A percentile compares a stretch with the other conserved stretches of the same genome.
These are phyloP conservation scores for Halichoeres trimaculatus DNA, from an alignment of 2,113 vertebrate genomes.

Conservation along the genomic window DNA sequence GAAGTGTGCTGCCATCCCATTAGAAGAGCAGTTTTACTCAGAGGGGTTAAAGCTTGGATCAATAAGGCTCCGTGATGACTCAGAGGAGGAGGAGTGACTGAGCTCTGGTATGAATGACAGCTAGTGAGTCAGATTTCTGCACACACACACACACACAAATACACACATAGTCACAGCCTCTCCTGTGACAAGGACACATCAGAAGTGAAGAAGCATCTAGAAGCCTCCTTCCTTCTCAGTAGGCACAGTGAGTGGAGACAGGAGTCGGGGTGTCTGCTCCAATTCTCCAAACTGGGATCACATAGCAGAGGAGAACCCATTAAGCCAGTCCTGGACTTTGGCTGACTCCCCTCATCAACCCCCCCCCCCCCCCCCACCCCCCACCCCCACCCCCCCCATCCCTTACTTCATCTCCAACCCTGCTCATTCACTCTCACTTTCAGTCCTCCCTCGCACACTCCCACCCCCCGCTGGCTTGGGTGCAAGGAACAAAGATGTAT, in stretches of 20 bases:
- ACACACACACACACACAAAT: too few relatives aligned
- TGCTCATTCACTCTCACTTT: slow-evolving; percentile 20
- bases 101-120: slow-evolving; percentile 45
- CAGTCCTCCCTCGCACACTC: slow-evolving; percentile 61
- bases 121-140: slow-evolving; percentile 50
- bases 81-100: slow-evolving; percentile 28
- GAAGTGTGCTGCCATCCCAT: neutral
- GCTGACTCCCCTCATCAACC: slow-evolving; percentile 82
- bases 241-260: slow-evolving; percentile 51
- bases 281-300: slow-evolving; percentile 76
- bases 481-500: slow-evolving; percentile 83
- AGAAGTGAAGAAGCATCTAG: slow-evolving; percentile 6
- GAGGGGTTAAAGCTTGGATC: slow-evolving; percentile 19
- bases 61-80: slow-evolving; percentile 47
- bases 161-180: slow-evolving; percentile 46
- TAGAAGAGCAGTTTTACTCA: slow-evolving; percentile 23
- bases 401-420: too few relatives aligned
- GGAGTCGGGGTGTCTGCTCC: slow-evolving; percentile 80
- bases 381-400: slow-evolving; percentile 7
- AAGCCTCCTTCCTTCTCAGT: slow-evolving; percentile 3
- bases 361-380: slow-evolving; percentile 1
- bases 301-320: slow-evolving; percentile 77
- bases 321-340: slow-evolving; percentile 84
- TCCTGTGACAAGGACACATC: slow-evolving; percentile 36
- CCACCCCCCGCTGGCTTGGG: slow-evolving; percentile 49